Conservation (phyloP, 1,140 invertebrate genomes). For the Wasmannia auropunctata region DNA sequence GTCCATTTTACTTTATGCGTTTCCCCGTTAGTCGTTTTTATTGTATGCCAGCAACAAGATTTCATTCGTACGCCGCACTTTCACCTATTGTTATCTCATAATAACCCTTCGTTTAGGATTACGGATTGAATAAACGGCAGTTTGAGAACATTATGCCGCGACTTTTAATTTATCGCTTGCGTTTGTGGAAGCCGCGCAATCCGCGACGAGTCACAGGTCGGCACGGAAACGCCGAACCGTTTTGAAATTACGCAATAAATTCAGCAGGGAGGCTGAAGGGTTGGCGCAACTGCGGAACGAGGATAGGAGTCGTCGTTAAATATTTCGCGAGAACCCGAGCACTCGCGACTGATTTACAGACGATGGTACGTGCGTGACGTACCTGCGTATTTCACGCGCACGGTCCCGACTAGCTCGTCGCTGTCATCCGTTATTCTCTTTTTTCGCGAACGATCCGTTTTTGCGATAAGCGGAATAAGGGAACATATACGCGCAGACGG, state of each 20-base stretch:
- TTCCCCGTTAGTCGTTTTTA: not conserved
- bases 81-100: not conserved
- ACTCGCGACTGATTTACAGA: conserved; percentile 58
- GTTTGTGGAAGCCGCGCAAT: conserved; percentile 30
- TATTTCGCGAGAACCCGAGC: conserved; percentile 37
- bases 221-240: conserved; percentile 30
- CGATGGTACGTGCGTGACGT: conserved; percentile 44
- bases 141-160: conserved; percentile 21
- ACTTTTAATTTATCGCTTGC: conserved; percentile 60
- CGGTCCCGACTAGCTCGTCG: not conserved
- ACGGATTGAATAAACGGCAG: not conserved
- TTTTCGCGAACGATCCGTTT: conserved; percentile 3
- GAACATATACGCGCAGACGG: not conserved
- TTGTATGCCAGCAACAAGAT: not conserved
- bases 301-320: conserved; percentile 26
- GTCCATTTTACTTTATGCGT: not conserved
- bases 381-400: conserved; percentile 41
- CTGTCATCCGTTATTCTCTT: not conserved
- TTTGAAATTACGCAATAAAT: conserved; percentile 62
- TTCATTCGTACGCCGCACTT: not conserved
- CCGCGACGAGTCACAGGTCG: conserved; percentile 6
- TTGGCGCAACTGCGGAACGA: not conserved
- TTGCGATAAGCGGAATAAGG: conserved; percentile 9
- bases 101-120: conserved; percentile 13
- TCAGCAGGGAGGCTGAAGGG: not conserved